Evolutionary conservation across 2,888 invertebrate genomes (phyloP).

Genomic region (Cosmorhoe ocellata): DNA sequence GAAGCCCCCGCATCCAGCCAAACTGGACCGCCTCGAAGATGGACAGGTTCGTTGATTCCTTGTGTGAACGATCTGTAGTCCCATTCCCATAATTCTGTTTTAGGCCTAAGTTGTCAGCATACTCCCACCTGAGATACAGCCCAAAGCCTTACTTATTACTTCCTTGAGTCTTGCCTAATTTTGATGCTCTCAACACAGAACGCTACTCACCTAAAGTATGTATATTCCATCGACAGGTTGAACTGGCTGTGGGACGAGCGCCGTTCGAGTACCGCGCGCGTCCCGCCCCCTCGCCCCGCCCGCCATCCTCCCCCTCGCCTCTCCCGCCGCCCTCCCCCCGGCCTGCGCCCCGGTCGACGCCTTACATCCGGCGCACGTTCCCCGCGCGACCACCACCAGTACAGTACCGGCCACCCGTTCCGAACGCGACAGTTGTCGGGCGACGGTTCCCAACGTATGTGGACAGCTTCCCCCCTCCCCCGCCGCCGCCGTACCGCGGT

Average conservation of each 20-base stretch:
- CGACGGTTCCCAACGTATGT: constrained; percentile 40
- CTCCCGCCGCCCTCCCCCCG: constrained; percentile 36
- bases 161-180: no score
- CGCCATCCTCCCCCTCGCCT: constrained; percentile 25
- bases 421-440: constrained; percentile 31
- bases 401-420: constrained; percentile 38
- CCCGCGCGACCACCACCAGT: constrained; percentile 36
- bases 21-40: constrained; percentile 67
- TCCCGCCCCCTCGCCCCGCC: constrained; percentile 38
- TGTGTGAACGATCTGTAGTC: no score
- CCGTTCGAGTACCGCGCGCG: constrained; percentile 66
- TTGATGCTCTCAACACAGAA: no score
- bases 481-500: constrained; percentile 38
- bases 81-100: no score
- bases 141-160: no score
- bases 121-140: no score
- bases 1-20: constrained; percentile 65
- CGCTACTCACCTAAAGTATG: no score
- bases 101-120: no score
- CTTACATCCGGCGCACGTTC: constrained; percentile 40
- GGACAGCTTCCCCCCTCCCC: constrained; percentile 37
- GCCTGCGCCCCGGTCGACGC: constrained; percentile 33
- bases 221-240: constrained; percentile 53
- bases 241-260: constrained; percentile 67
- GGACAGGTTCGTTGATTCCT: constrained; percentile 53